These are phyloP conservation scores for Venusia cambrica DNA, from an alignment of 2,888 invertebrate genomes.

Conservation along the genomic window DNA sequence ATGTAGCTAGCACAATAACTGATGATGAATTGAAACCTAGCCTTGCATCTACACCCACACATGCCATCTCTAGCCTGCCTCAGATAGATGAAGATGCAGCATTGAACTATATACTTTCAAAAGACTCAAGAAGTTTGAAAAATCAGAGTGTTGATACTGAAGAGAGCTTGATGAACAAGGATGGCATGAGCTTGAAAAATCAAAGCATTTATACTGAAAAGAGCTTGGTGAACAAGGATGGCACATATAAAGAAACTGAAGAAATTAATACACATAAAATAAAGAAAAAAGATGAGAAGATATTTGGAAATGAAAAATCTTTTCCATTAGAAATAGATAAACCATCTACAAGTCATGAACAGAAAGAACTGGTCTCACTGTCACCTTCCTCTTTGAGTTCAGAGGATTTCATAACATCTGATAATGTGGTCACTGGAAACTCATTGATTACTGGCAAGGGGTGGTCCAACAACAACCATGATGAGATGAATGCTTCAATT, in stretches of 20 bases:
- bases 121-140: slow-evolving; percentile 54
- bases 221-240: slow-evolving; percentile 26
- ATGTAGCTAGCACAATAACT: slow-evolving; percentile 85
- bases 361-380: slow-evolving; percentile 39
- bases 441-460: slow-evolving; percentile 83
- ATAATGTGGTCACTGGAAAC: slow-evolving; percentile 79
- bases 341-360: slow-evolving; percentile 56
- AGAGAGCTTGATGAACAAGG: slow-evolving; percentile 26
- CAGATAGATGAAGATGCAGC: slow-evolving; percentile 86
- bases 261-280: no score
- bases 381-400: slow-evolving; percentile 57
- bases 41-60: slow-evolving; percentile 57
- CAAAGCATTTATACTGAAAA: no score
- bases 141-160: slow-evolving; percentile 28
- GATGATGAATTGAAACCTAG: slow-evolving; percentile 73
- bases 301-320: slow-evolving; percentile 15
- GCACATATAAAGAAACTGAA: slow-evolving; percentile 25
- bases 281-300: slow-evolving; percentile 22
- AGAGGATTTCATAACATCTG: slow-evolving; percentile 55
- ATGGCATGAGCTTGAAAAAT: slow-evolving; percentile 26
- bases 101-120: slow-evolving; percentile 84
- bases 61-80: slow-evolving; percentile 67
- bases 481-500: slow-evolving; percentile 72
- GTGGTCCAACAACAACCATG: slow-evolving; percentile 84
- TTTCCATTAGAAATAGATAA: slow-evolving; percentile 44